Evolutionary conservation across 2,797 vertebrate genomes (phyloP).

Genomic region (Scarus forsteni): DNA sequence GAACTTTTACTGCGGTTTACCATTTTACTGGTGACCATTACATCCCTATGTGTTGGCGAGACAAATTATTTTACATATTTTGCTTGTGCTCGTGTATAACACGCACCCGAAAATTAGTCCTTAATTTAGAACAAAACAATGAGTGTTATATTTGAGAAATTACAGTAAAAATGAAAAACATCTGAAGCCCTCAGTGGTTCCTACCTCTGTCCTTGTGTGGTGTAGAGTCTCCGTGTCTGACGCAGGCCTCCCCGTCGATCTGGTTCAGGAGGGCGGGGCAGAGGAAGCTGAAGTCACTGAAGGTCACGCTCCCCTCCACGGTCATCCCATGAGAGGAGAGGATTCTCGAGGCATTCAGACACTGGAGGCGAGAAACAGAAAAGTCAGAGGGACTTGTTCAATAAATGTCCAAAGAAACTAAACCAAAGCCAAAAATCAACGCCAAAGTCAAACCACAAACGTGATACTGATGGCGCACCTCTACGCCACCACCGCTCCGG

Average conservation of each 20-base stretch:
- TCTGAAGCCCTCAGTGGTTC: background rate
- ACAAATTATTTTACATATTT: too few relatives aligned
- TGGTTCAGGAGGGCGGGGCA: constrained; percentile 96
- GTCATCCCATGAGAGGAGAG: constrained; percentile 91
- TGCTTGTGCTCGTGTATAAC: too few relatives aligned
- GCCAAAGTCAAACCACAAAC: too few relatives aligned
- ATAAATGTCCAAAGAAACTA: too few relatives aligned
- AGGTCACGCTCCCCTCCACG: constrained; percentile 80
- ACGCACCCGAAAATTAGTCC: too few relatives aligned
- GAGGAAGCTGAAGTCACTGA: constrained; percentile 89
- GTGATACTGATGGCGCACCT: constrained; percentile 55
- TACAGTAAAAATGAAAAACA: too few relatives aligned
- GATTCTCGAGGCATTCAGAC: constrained; percentile 90
- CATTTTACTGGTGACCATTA: too few relatives aligned
- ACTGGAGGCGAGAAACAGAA: constrained; percentile 73
- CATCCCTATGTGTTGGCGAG: too few relatives aligned
- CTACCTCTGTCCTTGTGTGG: background rate
- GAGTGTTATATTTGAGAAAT: too few relatives aligned
- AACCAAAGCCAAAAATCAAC: background rate
- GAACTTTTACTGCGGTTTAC: too few relatives aligned
- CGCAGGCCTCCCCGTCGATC: constrained; percentile 89
- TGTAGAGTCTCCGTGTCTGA: constrained; percentile 79
- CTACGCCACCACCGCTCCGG: constrained; percentile 20
- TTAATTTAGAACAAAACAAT: too few relatives aligned
- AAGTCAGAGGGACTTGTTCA: background rate